Evolutionary conservation across 2,113 vertebrate species (phyloP).

Genomic region (Tychaedon coryphoeus): DNA sequence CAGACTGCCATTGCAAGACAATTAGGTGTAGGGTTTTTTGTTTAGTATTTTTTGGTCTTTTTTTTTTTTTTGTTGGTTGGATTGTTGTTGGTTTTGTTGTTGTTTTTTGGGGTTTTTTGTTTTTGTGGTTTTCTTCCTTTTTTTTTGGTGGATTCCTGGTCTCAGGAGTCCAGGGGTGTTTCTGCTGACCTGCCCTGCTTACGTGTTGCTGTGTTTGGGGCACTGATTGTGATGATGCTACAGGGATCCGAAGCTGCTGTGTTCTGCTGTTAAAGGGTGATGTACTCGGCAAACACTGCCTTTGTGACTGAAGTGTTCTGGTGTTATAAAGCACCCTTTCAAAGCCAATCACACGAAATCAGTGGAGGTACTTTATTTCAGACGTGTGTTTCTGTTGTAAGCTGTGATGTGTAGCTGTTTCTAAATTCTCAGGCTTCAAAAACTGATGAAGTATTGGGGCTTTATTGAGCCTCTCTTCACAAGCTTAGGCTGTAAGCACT

Average conservation of each 20-base stretch:
- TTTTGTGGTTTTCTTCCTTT: too few relatives aligned
- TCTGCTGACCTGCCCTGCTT: background rate
- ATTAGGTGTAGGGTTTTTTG: background rate
- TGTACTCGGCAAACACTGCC: background rate
- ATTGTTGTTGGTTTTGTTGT: background rate
- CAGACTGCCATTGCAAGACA: background rate
- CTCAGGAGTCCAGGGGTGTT: background rate
- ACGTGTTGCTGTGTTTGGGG: background rate
- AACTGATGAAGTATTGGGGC: background rate
- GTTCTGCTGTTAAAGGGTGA: background rate
- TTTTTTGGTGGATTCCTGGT: background rate
- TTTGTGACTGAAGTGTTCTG: background rate
- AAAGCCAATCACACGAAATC: background rate
- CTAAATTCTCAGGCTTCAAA: background rate
- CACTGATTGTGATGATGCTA: background rate
- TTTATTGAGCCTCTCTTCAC: background rate
- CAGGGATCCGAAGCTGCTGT: background rate
- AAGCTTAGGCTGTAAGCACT: background rate
- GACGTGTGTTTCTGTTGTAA: background rate
- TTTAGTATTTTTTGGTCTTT: background rate
- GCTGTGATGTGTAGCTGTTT: background rate
- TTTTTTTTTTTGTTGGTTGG: background rate
- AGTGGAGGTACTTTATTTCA: background rate
- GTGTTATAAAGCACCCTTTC: background rate
- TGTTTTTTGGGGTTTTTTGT: background rate